Base-by-base conservation (phyloP, 2,113 vertebrate genomes). In the Oreochromis aureus region DNA sequence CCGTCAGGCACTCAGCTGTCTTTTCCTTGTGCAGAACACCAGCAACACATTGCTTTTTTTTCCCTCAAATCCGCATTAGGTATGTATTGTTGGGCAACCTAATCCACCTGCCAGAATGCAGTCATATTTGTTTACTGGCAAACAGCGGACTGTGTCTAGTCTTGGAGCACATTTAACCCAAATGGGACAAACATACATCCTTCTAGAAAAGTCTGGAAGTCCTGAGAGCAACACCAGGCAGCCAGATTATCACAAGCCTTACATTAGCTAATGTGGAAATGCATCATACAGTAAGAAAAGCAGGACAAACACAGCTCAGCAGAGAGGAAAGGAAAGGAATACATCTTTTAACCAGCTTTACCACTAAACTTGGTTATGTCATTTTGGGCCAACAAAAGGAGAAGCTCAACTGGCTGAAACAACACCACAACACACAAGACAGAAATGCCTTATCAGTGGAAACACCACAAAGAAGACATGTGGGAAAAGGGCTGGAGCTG, bases 71-170 rank as follows among this genome's bases (percentile, higher is more conserved):
- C 91, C 56, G 30, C 51, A 87, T 94, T 81, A 82, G 41, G 15
- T 82, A 11, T 27, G 81, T 41, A n/a, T 76, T 81, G 51, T 91
- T 92, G 80, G 69, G 90, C 73, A 95, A 94, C 58, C 13, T 95
- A 94, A 96, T 95, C 91, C 88, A 54, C 36, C 54, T 19, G 59
- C n/a, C 13, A 82, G 13, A 56, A 56, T 63, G 76, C 61, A 66
- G 83, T 44, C 63, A 80, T 6, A 85, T 86, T 66, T 46, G 51
- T 10, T 54, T 78, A 73, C 46, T 86, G 86, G 85, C 58, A 86
- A 84, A 86, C 79, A 48, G 9, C 13, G 13, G 58, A 79, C 22
- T 73, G 24, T n/a, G 73, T 87, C 93, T 44, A 32, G 13, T 30
- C 44, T 59, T 69, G 19, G 36, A 87, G 54, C 46, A 66, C 13